Percentiles rank a stretch among this genome's conserved stretches.
These are phyloP conservation scores for Caradrina clavipalpis DNA, from an alignment of 2,888 invertebrate genomes.

Conservation along the genomic window DNA sequence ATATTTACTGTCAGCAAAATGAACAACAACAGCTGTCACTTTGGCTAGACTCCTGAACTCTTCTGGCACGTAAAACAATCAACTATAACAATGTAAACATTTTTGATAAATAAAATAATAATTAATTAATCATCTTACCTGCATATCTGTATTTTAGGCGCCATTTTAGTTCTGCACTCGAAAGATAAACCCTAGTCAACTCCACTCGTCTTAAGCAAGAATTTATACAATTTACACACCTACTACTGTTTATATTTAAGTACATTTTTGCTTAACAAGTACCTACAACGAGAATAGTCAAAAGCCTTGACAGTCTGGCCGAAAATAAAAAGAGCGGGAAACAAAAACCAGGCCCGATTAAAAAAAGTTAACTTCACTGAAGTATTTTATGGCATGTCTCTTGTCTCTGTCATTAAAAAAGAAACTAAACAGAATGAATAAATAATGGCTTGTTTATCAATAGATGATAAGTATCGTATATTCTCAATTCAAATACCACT, in stretches of 20 bases:
- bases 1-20: not conserved
- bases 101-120: slow-evolving; percentile 22
- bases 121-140: not conserved
- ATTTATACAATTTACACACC: slow-evolving; percentile 16
- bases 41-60: slow-evolving; percentile 39
- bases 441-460: slow-evolving; percentile 43
- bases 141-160: not conserved
- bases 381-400: slow-evolving; percentile 38
- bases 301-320: not conserved
- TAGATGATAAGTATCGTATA: slow-evolving; percentile 36
- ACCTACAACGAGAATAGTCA: not conserved
- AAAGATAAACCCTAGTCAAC: slow-evolving; percentile 6
- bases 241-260: slow-evolving; percentile 5
- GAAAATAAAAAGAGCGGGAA: slow-evolving; percentile 18
- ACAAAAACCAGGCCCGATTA: not conserved
- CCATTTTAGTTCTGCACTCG: not conserved
- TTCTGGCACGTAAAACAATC: slow-evolving; percentile 33
- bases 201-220: slow-evolving; percentile 11
- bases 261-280: not conserved
- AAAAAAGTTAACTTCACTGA: not conserved
- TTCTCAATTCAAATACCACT: slow-evolving; percentile 45
- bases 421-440: slow-evolving; percentile 44
- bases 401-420: slow-evolving; percentile 29
- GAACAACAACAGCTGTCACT: slow-evolving; percentile 44
- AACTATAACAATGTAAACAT: slow-evolving; percentile 25